phyloP scores from a whole-genome alignment of 2,113 vertebrate species.

The Bubo blakistoni region DNA sequence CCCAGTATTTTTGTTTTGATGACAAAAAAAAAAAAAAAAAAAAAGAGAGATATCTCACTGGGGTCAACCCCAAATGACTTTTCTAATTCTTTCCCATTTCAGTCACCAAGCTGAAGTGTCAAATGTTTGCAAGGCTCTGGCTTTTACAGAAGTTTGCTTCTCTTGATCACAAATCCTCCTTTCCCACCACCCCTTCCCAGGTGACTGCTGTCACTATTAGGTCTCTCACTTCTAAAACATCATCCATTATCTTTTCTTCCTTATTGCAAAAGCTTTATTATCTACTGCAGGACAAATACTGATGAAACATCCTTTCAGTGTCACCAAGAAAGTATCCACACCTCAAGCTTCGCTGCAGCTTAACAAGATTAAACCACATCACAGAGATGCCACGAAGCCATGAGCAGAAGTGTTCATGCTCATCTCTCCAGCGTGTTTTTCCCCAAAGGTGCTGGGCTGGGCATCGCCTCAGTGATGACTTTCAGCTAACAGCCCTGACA shows the following conservation, averaged over 20 bases:
- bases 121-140: neutral
- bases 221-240: neutral
- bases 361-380: neutral
- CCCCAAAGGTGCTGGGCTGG: neutral
- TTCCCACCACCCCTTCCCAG: neutral
- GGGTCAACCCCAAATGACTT: neutral
- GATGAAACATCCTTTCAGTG: neutral
- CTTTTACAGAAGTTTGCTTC: neutral
- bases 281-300: neutral
- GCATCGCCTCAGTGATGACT: neutral
- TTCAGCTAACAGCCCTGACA: neutral
- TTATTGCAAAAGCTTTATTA: neutral
- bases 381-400: neutral
- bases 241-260: neutral
- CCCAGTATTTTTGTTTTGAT: neutral
- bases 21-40: neutral
- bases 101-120: neutral
- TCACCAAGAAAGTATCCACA: neutral
- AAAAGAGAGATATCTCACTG: neutral
- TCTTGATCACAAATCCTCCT: neutral
- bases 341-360: neutral
- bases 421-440: neutral
- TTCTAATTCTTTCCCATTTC: neutral
- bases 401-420: rapidly evolving
- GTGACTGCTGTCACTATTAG: neutral